Evolutionary conservation across 2,888 invertebrate species (phyloP).

Genomic region (Chrysolina haemoptera): DNA sequence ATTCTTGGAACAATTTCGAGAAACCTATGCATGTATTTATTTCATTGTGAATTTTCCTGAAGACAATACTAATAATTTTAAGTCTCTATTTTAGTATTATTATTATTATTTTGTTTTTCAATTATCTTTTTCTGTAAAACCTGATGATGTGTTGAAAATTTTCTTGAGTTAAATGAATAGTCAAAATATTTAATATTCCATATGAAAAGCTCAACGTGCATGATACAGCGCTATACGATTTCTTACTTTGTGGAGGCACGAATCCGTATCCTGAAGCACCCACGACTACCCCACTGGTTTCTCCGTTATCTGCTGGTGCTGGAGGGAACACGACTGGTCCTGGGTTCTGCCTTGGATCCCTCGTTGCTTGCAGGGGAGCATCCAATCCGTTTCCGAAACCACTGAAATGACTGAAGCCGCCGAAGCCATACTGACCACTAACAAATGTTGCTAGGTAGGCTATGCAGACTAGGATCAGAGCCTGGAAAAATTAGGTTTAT

Average conservation of each 20-base stretch:
- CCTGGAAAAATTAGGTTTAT: conserved; percentile 49
- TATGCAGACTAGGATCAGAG: conserved; percentile 51
- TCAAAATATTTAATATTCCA: too few species aligned
- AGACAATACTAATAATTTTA: too few species aligned
- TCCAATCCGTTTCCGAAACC: conserved; percentile 69
- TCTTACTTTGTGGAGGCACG: conserved; percentile 79
- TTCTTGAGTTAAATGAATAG: too few species aligned
- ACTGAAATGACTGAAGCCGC: conserved; percentile 67
- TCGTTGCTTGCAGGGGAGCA: conserved; percentile 69
- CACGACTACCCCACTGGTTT: conserved; percentile 84
- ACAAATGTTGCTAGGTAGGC: conserved; percentile 59
- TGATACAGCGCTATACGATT: not conserved
- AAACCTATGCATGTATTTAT: too few species aligned
- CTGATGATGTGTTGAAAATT: too few species aligned
- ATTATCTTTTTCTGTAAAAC: too few species aligned
- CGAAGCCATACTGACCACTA: conserved; percentile 66
- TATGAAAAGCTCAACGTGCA: too few species aligned
- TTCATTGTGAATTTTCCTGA: too few species aligned
- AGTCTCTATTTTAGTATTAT: too few species aligned
- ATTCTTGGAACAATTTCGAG: too few species aligned
- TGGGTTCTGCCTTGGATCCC: conserved; percentile 77
- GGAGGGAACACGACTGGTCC: conserved; percentile 88
- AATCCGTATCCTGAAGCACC: conserved; percentile 91
- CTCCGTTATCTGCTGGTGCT: conserved; percentile 77
- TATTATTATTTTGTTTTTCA: too few species aligned